Conservation (phyloP, 2,797 vertebrate genomes). For the Oreortyx pictus region DNA sequence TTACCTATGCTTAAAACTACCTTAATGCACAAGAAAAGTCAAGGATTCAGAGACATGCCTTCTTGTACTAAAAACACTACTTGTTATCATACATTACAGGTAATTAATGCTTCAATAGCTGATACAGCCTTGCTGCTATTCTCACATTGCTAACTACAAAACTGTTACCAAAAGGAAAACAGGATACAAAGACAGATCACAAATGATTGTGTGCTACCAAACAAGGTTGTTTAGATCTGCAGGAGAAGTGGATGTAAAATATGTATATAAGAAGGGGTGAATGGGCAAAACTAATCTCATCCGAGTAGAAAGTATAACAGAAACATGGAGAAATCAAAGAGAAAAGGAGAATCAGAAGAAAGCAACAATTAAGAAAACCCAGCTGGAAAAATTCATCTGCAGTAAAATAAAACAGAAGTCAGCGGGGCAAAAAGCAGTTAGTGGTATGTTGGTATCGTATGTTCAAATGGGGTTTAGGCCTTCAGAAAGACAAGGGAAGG, state of each 20-base stretch:
- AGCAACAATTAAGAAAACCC: neutral
- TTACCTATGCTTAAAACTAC: neutral
- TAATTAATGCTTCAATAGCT: neutral
- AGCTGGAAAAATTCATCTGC: fast-evolving
- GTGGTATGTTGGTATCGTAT: neutral
- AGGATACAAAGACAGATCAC: neutral
- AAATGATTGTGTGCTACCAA: neutral
- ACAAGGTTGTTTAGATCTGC: neutral
- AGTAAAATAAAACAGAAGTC: neutral
- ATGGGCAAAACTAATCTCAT: neutral
- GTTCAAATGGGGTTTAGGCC: neutral
- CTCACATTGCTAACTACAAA: neutral
- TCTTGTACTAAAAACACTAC: neutral
- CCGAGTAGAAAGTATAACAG: neutral
- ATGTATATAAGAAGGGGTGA: neutral
- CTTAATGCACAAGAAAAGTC: neutral
- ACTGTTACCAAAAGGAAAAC: neutral
- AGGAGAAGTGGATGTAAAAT: neutral
- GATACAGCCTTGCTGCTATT: neutral
- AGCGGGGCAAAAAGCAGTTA: neutral
- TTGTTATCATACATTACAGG: neutral
- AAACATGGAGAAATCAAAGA: neutral
- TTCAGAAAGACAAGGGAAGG: neutral
- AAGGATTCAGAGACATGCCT: neutral
- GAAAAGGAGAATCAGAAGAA: neutral